Base-by-base conservation (phyloP, 1,140 invertebrate genomes). In the Bilobella aurantiaca region DNA sequence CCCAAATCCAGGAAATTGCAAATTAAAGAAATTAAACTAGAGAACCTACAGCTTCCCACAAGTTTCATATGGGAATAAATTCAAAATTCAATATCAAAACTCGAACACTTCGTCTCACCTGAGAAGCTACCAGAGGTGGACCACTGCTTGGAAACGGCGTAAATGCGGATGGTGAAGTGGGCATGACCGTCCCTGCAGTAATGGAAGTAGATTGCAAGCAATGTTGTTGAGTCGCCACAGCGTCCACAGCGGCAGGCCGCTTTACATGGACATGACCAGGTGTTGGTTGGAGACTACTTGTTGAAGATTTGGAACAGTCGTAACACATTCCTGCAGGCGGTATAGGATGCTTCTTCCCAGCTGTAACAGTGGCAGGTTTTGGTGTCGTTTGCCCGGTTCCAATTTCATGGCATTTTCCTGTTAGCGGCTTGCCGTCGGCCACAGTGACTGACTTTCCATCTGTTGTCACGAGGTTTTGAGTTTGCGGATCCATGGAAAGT, bases 91-190 rank as follows among this genome's bases (percentile, higher is more conserved):
- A n/a, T n/a, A n/a, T n/a, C n/a, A n/a, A n/a, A n/a, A n/a, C n/a
- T n/a, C n/a, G n/a, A n/a, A n/a, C n/a, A n/a, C n/a, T n/a, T n/a
- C n/a, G 18, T 47, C 25, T 21, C 30, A 70, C 69, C 64, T 72
- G 71, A 21, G 71, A 73, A 28, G 71, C 68, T 63, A 73, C 71
- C 21, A 73, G 58, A 27, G 71, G 71, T 18, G 71, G 71, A 56
- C 70, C 70, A 32, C 30, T 63, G 18, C 42, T 37, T 30, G 14
- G 47, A 46, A 46, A 12, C 23, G 49, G 8, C 12, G 49, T 14
- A n/a, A 42, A 42, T 18, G 49, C 61, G 25, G 34, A 27, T 27
- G 49, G 25, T 8, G 65, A 30, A 2, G 56, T 27, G 2, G 58
- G 25, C n/a, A 46, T 56, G 25, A 69, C 46, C 29, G 62, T 57